Evolutionary conservation across 92 coral and sea anemone genomes (phyloP).

Genomic region (Virgularia gustaviana): DNA sequence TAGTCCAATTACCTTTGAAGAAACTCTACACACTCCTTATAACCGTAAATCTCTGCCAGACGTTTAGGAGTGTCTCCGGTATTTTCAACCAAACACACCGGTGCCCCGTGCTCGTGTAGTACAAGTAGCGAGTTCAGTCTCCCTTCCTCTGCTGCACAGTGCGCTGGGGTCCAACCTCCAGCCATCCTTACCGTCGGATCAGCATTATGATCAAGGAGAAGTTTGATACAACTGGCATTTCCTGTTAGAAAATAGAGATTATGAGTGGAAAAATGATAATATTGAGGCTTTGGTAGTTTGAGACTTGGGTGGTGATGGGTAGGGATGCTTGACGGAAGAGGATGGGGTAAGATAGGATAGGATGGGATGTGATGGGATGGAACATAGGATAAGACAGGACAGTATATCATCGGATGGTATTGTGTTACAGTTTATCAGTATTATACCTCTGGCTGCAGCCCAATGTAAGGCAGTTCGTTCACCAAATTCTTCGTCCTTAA

Average conservation of each 20-base stretch:
- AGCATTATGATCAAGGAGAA: conserved; percentile 88
- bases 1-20: conserved; percentile 65
- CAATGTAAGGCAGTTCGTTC: conserved; percentile 89
- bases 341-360: not conserved
- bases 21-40: conserved; percentile 68
- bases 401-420: no score
- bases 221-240: conserved; percentile 81
- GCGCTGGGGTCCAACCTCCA: conserved; percentile 99
- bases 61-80: conserved; percentile 79
- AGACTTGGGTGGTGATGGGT: no score
- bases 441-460: conserved; percentile 83
- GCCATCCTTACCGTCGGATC: conserved; percentile 87
- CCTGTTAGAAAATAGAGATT: conserved; percentile 42
- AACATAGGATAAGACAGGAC: no score
- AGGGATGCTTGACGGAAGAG: not conserved
- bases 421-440: no score
- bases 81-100: conserved; percentile 74
- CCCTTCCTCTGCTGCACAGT: conserved; percentile 96
- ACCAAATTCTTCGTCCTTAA: conserved; percentile 84
- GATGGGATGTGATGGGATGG: not conserved
- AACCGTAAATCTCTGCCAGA: conserved; percentile 92
- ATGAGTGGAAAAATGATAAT: not conserved
- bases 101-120: conserved; percentile 73
- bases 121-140: conserved; percentile 63
- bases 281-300: not conserved